These are phyloP conservation scores for Euphonia xanthogaster DNA, from an alignment of 2,797 vertebrate genomes.

Conservation along the genomic window DNA sequence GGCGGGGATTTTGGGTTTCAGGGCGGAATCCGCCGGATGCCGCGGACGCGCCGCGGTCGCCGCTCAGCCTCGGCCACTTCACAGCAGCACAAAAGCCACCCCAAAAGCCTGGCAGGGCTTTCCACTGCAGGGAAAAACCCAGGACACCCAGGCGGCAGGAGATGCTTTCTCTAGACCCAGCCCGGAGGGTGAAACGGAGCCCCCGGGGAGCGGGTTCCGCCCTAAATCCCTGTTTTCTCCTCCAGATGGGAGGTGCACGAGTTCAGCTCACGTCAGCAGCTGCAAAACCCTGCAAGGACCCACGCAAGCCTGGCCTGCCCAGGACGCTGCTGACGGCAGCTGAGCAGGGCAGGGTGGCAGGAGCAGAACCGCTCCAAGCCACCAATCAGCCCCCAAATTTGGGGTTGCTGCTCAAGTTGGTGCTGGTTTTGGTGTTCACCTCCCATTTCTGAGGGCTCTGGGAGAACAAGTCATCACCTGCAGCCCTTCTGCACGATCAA, in stretches of 20 bases:
- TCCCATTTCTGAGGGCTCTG: rapidly evolving
- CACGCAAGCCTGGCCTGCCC: rapidly evolving
- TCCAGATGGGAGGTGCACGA: background rate
- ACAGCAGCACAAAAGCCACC: rapidly evolving
- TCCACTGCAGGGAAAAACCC: background rate
- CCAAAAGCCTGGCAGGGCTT: rapidly evolving
- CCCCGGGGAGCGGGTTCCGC: background rate
- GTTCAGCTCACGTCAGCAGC: background rate
- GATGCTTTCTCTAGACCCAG: background rate
- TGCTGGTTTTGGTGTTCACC: background rate
- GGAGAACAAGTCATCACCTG: background rate
- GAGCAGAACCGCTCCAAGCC: rapidly evolving
- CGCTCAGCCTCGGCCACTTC: rapidly evolving
- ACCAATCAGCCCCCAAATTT: background rate
- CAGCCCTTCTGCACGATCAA: rapidly evolving
- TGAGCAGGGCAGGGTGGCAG: background rate
- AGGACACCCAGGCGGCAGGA: rapidly evolving
- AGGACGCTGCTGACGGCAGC: background rate
- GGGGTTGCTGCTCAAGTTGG: rapidly evolving
- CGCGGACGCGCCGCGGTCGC: rapidly evolving
- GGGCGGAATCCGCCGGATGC: rapidly evolving
- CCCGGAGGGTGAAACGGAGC: background rate
- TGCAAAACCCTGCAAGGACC: background rate
- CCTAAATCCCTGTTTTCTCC: background rate
- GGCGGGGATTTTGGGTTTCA: background rate